Evolutionary conservation across 2,113 vertebrate genomes (phyloP), one percentile per base, ranked within the genome.

Genomic region (Turdus rufiventris): DNA sequence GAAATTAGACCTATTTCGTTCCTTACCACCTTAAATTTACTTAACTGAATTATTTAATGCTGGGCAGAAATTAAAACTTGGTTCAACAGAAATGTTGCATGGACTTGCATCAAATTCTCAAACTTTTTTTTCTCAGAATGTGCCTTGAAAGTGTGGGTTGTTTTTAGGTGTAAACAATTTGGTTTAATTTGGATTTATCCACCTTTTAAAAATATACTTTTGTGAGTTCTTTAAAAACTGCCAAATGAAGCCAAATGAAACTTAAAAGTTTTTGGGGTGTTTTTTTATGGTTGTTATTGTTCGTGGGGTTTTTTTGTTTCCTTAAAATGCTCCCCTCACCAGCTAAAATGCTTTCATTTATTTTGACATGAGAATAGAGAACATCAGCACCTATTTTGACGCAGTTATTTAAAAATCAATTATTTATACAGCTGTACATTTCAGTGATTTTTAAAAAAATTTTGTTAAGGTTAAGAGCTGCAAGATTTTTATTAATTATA

Each of bases 301-400:
- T 20, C 21, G 14, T 26, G n/a, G n/a, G 12, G 8, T 4, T 18
- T 8, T 57, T 53, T 33, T 25, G 14, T 17, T 5, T 9, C 4
- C 2, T 45, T 34, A 67, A 47, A 26, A 15, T 14, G 7, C 18
- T 10, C 10, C 13, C 3, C 4, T 10, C 6, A 5, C 4, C 11
- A 70, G 42, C 42, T 51, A 58, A 76, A 68, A 18, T 34, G 5
- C 8, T 63, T 83, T 43, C 38, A 25, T 78, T 80, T 63, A n/a
- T 88, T 85, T 61, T 91, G 8, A 34, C 8, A 12, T 29, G 15
- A 90, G 38, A 79, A 67, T 29, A 14, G 25, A 45, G 23, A 76
- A 62, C 2, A 24, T 86, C 31, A 33, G 58, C 38, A 31, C 7
- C 54, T 79, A 25, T 68, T 68, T 79, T 68, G 62, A 90, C 47